Evolutionary conservation across 1,140 invertebrate genomes (phyloP), one percentile per base, ranked within the genome.

Genomic region (Linepithema humile): DNA sequence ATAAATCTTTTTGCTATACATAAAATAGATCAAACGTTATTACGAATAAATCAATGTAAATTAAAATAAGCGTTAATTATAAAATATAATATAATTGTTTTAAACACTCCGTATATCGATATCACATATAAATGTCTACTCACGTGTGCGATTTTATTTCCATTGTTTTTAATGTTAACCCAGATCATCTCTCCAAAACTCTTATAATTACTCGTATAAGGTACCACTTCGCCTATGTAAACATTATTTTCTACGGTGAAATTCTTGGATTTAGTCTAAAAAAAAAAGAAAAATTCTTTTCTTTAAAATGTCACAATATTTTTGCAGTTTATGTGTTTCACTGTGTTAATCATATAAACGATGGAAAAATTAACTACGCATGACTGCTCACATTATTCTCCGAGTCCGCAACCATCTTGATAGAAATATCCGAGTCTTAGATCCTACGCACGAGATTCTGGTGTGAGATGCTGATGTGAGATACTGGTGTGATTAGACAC

Each of bases 101-200:
- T 6, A 2, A 43, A 17, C 26, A 59, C 23, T n/a, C 1, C 29
- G 40, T 43, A 5, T 20, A 72, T 32, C 50, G 10, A n/a, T 29
- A 4, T 38, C 6, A 20, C 23, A 7, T 15, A 0, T 26, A 35
- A 60, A 23, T 15, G 23, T 40, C 7, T 26, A 87, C 82, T 7
- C 69, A 90, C 89, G 23, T 89, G 67, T 0, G 78, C 85, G 9
- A 86, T 15, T n/a, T 69, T 59, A 15, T 77, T 3, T 0, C 60
- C 9, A 6, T 69, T 50, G 0, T 4, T 67, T 15, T 59, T 85
- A 57, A 91, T 17, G 0, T 0, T 50, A 35, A 75, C 65, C 5
- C 85, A 62, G 4, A 91, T 3, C 5, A 86, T 9, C n/a, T 88
- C 35, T 5, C 87, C 90, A 2, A 75, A 3, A 15, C 40, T 74